phyloP scores from a whole-genome alignment of 2,888 invertebrate genomes.

The Apoda limacodes region DNA sequence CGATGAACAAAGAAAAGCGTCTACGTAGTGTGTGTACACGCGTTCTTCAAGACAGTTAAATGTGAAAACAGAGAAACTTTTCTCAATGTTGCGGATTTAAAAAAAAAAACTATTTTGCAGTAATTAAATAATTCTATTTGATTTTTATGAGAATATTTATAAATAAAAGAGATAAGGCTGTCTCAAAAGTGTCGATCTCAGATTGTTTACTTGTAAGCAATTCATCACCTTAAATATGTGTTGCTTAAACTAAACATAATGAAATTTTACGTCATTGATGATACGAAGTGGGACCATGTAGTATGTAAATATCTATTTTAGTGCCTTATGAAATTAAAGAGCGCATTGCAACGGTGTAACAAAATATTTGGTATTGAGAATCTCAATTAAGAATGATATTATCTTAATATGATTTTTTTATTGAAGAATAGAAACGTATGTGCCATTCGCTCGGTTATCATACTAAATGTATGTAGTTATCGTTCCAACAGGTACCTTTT shows the following conservation, averaged over 20 bases:
- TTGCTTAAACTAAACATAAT: constrained; percentile 30
- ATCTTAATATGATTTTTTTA: too few relatives aligned
- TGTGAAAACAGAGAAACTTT: too few relatives aligned
- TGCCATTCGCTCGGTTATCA: constrained; percentile 67
- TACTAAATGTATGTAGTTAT: constrained; percentile 57
- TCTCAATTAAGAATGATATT: too few relatives aligned
- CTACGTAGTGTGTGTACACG: too few relatives aligned
- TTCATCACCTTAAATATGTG: constrained; percentile 43
- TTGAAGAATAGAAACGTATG: constrained; percentile 56
- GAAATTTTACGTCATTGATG: constrained; percentile 43
- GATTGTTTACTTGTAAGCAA: constrained; percentile 65
- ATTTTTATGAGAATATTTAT: too few relatives aligned
- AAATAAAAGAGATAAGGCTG: constrained; percentile 49
- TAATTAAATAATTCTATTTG: too few relatives aligned
- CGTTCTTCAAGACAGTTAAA: too few relatives aligned
- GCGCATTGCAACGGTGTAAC: constrained; percentile 32
- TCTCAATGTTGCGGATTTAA: too few relatives aligned
- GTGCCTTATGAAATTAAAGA: constrained; percentile 54
- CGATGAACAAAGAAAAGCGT: too few relatives aligned
- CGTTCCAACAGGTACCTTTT: constrained; percentile 68
- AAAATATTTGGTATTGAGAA: too few relatives aligned
- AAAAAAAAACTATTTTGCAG: too few relatives aligned
- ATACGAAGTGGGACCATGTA: constrained; percentile 38
- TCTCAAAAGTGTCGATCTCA: constrained; percentile 67
- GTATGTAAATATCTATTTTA: constrained; percentile 57